phyloP scores from a whole-genome alignment of 1,140 invertebrate species.

The Proales similis region DNA sequence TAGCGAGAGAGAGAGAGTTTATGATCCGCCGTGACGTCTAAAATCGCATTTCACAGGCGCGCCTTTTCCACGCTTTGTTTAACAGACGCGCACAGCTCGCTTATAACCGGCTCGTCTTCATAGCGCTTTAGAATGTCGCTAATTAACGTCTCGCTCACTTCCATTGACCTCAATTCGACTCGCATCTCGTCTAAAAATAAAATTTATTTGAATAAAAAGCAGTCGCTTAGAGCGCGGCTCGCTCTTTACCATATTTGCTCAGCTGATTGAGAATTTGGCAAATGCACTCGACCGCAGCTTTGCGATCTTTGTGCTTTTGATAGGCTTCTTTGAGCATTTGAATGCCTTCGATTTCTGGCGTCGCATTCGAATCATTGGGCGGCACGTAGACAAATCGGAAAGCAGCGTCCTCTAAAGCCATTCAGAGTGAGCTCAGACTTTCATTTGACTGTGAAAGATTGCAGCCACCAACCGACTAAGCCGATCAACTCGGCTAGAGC shows the following conservation, averaged over 20 bases:
- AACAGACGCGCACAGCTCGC: conserved; percentile 11
- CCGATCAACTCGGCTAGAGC: conserved; percentile 14
- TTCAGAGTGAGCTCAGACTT: neutral
- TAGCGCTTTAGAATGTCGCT: conserved; percentile 9
- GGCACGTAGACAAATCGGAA: conserved; percentile 28
- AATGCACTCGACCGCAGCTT: conserved; percentile 17
- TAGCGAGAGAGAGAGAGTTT: too few relatives aligned
- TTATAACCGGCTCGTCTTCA: conserved; percentile 26
- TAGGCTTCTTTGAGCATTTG: conserved; percentile 14
- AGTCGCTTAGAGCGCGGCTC: neutral
- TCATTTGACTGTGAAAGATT: neutral
- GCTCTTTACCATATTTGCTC: conserved; percentile 3
- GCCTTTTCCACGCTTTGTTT: conserved; percentile 22
- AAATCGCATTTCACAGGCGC: too few relatives aligned
- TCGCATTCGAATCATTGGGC: conserved; percentile 7
- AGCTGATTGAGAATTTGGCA: conserved; percentile 27
- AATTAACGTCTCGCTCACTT: conserved; percentile 7
- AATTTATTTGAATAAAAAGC: neutral
- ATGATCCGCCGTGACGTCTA: too few relatives aligned
- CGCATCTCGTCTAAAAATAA: conserved; percentile 26
- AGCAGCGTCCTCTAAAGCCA: conserved; percentile 25
- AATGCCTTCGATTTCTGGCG: conserved; percentile 19
- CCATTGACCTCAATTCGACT: conserved; percentile 8
- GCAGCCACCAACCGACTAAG: neutral
- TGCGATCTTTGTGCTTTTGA: conserved; percentile 7